Conservation (phyloP, 2,888 invertebrate species). For the Schrankia costaestrigalis region DNA sequence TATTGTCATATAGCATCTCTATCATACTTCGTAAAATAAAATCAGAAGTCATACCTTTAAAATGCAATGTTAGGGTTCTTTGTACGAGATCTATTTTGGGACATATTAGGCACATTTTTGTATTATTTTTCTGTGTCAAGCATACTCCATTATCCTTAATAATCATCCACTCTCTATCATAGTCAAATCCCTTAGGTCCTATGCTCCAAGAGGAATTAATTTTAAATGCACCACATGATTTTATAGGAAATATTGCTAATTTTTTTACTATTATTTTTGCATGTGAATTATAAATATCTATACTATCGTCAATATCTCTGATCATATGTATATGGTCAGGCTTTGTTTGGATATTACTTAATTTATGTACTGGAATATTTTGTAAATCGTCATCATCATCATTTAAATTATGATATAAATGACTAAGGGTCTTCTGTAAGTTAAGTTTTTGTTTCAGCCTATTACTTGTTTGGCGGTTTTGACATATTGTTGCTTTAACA, state of each 20-base stretch:
- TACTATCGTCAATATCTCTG: too few relatives aligned
- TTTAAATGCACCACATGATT: constrained; percentile 92
- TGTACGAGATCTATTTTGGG: constrained; percentile 85
- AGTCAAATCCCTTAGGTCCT: constrained; percentile 88
- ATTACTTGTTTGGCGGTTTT: too few relatives aligned
- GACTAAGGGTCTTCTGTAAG: constrained; percentile 24
- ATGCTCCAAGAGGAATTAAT: constrained; percentile 85
- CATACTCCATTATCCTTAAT: constrained; percentile 89
- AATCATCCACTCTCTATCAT: constrained; percentile 97
- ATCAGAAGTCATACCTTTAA: constrained; percentile 73
- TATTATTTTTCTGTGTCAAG: constrained; percentile 92
- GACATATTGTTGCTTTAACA: constrained; percentile 58
- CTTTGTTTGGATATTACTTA: too few relatives aligned
- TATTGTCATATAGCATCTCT: neutral
- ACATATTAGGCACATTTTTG: constrained; percentile 87
- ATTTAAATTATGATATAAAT: constrained; percentile 13
- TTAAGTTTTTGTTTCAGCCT: constrained; percentile 6
- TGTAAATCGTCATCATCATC: constrained; percentile 22
- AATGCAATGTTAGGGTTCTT: constrained; percentile 79
- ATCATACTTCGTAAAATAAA: neutral
- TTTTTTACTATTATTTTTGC: constrained; percentile 48
- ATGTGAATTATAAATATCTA: too few relatives aligned
- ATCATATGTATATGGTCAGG: too few relatives aligned
- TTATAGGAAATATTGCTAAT: constrained; percentile 89
- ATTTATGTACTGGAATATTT: too few relatives aligned